Conservation (phyloP, 53 echinoderm and acorn worm genomes). For the Crossaster papposus region DNA sequence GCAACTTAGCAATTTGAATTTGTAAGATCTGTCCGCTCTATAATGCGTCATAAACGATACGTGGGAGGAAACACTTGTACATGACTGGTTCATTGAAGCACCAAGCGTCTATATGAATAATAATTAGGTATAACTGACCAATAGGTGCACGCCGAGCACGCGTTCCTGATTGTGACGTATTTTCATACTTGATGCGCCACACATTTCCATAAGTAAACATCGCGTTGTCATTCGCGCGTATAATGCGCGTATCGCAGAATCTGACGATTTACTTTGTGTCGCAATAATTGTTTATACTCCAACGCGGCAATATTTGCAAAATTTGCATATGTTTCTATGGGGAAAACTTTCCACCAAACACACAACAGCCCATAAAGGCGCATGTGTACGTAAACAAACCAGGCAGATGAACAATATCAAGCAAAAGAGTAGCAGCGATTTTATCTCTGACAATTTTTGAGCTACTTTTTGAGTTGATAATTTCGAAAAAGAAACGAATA, state of each 20-base stretch:
- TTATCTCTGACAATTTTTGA: neutral
- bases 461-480: neutral
- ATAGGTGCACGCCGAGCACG: too few relatives aligned
- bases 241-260: too few relatives aligned
- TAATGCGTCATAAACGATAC: too few relatives aligned
- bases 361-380: neutral
- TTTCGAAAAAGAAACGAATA: neutral
- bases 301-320: neutral
- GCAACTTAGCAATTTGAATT: neutral
- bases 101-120: neutral
- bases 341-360: constrained; percentile 1
- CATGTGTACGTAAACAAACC: neutral
- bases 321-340: constrained; percentile 8
- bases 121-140: neutral
- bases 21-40: neutral
- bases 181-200: too few relatives aligned
- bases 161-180: too few relatives aligned
- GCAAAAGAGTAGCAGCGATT: neutral
- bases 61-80: neutral
- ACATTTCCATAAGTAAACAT: too few relatives aligned
- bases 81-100: neutral
- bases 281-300: neutral
- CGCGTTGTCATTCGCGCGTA: too few relatives aligned
- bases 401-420: neutral
- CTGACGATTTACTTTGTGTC: neutral